A percentile compares a stretch with the other conserved stretches of the same genome.
These are phyloP conservation scores for Clamator glandarius DNA, from an alignment of 2,797 vertebrate genomes.

Conservation along the genomic window DNA sequence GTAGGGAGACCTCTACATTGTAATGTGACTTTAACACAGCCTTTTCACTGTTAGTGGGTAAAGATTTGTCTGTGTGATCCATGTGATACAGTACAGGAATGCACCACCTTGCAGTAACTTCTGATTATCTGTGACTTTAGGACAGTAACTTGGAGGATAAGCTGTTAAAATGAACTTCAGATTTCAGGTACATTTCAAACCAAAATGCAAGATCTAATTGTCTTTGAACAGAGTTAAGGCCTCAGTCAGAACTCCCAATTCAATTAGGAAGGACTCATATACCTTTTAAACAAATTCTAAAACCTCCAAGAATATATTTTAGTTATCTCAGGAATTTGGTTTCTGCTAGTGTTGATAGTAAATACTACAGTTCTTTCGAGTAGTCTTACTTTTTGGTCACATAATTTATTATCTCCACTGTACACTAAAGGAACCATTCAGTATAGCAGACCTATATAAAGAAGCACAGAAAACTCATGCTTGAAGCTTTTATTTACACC, in stretches of 20 bases:
- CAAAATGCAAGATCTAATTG: background rate
- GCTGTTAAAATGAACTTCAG: background rate
- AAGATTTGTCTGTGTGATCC: background rate
- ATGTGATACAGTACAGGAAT: accelerated
- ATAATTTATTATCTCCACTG: background rate
- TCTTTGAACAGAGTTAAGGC: background rate
- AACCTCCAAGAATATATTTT: background rate
- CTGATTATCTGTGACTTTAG: background rate
- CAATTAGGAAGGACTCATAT: background rate
- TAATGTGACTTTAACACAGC: background rate
- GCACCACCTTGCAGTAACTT: background rate
- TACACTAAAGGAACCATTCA: background rate
- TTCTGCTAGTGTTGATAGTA: background rate
- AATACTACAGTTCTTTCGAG: background rate
- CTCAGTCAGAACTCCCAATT: background rate
- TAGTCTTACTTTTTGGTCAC: background rate
- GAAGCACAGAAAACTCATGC: background rate
- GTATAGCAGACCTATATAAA: background rate
- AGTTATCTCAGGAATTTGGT: background rate
- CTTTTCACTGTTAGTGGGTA: background rate
- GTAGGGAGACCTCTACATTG: accelerated
- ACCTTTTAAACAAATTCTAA: background rate
- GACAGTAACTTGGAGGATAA: background rate
- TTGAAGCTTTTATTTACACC: background rate
- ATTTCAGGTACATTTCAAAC: background rate